A percentile compares a stretch with the other conserved stretches of the same genome.
Evolutionary conservation across 2,797 vertebrate species (phyloP).

Genomic region (Xenopus petersii): DNA sequence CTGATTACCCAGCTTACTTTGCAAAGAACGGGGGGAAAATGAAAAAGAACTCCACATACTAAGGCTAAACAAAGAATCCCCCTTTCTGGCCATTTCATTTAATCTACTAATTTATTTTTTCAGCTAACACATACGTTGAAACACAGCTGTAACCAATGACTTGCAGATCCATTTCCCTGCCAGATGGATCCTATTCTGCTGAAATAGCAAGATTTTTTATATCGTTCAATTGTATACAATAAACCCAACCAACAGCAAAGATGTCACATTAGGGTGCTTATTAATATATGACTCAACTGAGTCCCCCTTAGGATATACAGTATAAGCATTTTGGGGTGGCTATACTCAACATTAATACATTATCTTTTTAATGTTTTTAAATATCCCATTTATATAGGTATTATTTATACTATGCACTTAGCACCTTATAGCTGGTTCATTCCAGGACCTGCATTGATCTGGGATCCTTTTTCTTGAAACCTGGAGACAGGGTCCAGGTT

Average conservation of each 20-base stretch:
- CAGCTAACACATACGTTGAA: conserved; percentile 90
- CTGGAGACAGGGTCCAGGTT: too few species aligned
- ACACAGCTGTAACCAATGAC: conserved; percentile 94
- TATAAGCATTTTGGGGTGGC: too few species aligned
- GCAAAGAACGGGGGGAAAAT: conserved; percentile 64
- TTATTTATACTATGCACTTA: too few species aligned
- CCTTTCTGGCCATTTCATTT: conserved; percentile 79
- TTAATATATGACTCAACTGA: too few species aligned
- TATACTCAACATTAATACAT: too few species aligned
- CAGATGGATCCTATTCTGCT: conserved; percentile 90
- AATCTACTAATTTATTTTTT: conserved; percentile 97
- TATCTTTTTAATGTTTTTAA: too few species aligned
- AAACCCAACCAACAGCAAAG: conserved; percentile 73
- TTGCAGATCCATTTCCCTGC: conserved; percentile 78
- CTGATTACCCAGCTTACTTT: conserved; percentile 68
- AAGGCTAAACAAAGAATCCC: conserved; percentile 77
- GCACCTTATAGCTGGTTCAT: too few species aligned
- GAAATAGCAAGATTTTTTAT: conserved; percentile 84
- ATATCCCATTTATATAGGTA: too few species aligned
- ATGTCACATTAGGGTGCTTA: conserved; percentile 43
- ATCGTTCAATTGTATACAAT: conserved; percentile 85
- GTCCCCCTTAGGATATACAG: too few species aligned
- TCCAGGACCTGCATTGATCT: too few species aligned
- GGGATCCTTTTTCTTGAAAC: too few species aligned
- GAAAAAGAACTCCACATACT: conserved; percentile 67